A percentile compares a stretch with the other conserved stretches of the same genome.
These are phyloP conservation scores for Vespertilio murinus DNA, from an alignment of 2,797 vertebrate genomes.

Conservation along the genomic window DNA sequence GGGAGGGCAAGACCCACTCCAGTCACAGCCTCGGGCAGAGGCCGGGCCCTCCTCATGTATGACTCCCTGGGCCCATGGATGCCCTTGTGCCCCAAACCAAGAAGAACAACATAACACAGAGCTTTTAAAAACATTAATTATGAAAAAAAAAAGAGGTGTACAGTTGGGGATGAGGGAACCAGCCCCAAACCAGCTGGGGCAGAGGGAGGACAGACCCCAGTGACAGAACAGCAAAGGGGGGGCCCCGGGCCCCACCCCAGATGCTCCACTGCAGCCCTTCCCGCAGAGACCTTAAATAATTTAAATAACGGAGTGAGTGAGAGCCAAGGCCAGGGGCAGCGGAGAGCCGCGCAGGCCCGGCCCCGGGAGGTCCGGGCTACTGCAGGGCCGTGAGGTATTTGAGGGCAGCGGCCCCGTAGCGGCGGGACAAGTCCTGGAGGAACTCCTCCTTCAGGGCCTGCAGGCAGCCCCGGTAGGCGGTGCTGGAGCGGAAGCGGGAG, in stretches of 20 bases:
- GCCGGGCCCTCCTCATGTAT: not conserved
- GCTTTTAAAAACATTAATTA: constrained; percentile 51
- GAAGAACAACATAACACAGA: not conserved
- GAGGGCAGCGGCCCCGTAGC: constrained; percentile 93
- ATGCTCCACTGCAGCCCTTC: not conserved
- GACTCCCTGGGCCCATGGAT: not conserved
- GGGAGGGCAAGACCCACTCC: not conserved
- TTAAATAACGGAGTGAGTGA: constrained; percentile 40
- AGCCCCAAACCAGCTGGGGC: constrained; percentile 65
- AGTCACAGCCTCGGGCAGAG: not conserved
- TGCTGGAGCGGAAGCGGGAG: constrained; percentile 95
- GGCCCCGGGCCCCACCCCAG: not conserved
- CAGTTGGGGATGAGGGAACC: not conserved
- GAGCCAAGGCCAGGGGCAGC: not conserved
- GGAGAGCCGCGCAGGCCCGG: not conserved
- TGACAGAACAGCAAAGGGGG: not conserved
- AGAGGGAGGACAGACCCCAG: not conserved
- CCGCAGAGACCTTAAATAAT: constrained; percentile 64
- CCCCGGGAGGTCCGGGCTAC: constrained; percentile 73
- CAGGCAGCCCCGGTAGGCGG: constrained; percentile 92
- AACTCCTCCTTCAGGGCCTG: constrained; percentile 95
- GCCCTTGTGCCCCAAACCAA: not conserved
- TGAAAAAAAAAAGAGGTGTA: constrained; percentile 42
- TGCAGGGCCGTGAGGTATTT: constrained; percentile 97
- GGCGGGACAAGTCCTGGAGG: constrained; percentile 96